Base-by-base conservation (phyloP, 2,113 vertebrate genomes). In the Stigmatopora nigra region DNA sequence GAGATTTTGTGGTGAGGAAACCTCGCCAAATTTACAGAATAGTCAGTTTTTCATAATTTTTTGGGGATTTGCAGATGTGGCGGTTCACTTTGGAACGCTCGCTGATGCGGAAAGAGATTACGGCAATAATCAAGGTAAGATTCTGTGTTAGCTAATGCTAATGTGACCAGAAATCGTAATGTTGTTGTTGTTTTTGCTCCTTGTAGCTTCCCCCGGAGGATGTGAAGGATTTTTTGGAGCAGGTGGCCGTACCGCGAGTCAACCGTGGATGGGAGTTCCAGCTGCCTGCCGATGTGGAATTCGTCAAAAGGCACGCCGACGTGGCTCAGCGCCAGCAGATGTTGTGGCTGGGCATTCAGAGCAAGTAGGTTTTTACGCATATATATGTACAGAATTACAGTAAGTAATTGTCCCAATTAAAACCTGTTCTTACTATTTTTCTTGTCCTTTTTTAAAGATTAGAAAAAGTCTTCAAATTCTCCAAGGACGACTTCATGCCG, bases 231-330 rank as follows among this genome's bases (percentile, higher is more conserved):
- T 97, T 99, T 69, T 82, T 99, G 77, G 96, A 99, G 78, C 97
- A 99, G 57, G 94, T 99, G 89, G 90, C 97, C 0, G 83, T 89
- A 47, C 92, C 96, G 56, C 90, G 95, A 55, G 78, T 97, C 80
- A 97, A 97, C 87, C 91, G 91, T 61, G 97, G 95, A 53, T 99
- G 97, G 97, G 96, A 99, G 87, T 99, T 99, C 82, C 72, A 95
- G 78, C 83, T 98, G 78, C 92, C 93, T 10, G 91, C 91, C 0
- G 95, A 99, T 46, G 80, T 82, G 11, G 93, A 96, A 60, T 99
- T 99, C 82, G 90, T 97, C 74, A 93, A 90, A 89, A 99, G 97
- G 81, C 97, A 99, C 75, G 93, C 93, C 1, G 97, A 99, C 22
- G 91, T 99, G 75, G 94, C 93, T 60, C 95, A 98, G 87, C 90